Conservation (phyloP, 2,888 invertebrate species). For the Meganola albula region DNA sequence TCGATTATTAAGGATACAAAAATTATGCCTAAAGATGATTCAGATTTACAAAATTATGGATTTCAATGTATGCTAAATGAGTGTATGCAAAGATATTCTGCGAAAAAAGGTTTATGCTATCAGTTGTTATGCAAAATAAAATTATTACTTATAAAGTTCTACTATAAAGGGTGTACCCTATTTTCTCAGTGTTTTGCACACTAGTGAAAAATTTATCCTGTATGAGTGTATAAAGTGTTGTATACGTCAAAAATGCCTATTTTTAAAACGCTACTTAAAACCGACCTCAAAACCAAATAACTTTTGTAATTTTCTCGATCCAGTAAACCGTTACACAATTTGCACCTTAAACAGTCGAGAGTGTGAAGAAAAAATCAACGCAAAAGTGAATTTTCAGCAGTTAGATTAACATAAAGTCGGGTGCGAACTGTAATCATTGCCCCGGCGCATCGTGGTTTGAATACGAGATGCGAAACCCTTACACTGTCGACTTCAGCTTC, state of each 20-base stretch:
- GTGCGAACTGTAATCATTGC: conserved; percentile 60
- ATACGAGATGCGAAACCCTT: conserved; percentile 38
- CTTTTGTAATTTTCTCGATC: too few relatives aligned
- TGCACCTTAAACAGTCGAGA: conserved; percentile 15
- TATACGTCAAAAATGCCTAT: too few relatives aligned
- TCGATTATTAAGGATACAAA: neutral
- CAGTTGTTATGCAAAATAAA: too few relatives aligned
- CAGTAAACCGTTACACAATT: conserved; percentile 18
- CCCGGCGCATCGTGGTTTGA: conserved; percentile 43
- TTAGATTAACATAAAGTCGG: conserved; percentile 63
- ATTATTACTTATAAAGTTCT: too few relatives aligned
- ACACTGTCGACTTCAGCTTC: conserved; percentile 22
- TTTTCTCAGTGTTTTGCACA: too few relatives aligned
- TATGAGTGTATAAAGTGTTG: too few relatives aligned
- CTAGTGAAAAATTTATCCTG: too few relatives aligned
- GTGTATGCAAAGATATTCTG: conserved; percentile 1
- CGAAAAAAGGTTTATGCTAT: conserved; percentile 3
- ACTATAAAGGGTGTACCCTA: too few relatives aligned
- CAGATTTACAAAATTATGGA: conserved; percentile 2
- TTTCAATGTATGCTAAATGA: conserved; percentile 1
- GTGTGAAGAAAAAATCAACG: conserved; percentile 49
- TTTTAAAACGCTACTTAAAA: too few relatives aligned
- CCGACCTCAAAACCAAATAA: too few relatives aligned
- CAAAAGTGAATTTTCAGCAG: conserved; percentile 57
- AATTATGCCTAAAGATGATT: conserved; percentile 1